Conservation (phyloP, 2,113 vertebrate species). For the Laterallus jamaicensis region DNA sequence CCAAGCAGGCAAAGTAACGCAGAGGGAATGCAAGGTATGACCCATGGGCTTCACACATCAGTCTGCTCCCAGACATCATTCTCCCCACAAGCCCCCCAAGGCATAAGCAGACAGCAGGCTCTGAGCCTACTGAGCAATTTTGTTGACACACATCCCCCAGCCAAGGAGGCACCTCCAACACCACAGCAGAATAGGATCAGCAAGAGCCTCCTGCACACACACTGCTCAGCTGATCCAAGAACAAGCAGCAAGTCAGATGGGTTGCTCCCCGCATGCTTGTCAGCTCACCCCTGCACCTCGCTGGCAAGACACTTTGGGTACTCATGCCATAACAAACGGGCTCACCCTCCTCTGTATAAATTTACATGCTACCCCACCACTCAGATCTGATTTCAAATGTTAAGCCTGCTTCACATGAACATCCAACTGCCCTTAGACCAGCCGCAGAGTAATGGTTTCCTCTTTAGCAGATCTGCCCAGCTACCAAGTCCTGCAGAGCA, state of each 20-base stretch:
- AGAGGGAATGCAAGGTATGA: not conserved
- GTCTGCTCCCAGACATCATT: constrained; percentile 36
- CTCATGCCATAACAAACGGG: accelerated
- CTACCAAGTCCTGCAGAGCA: not conserved
- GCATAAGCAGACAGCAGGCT: not conserved
- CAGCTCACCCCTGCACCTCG: not conserved
- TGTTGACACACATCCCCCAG: not conserved
- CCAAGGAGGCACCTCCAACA: not conserved
- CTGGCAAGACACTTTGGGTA: not conserved
- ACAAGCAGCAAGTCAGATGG: accelerated
- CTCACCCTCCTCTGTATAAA: accelerated
- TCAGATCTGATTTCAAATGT: not conserved
- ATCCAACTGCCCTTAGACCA: not conserved
- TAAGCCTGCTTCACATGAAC: not conserved
- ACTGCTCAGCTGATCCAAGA: accelerated
- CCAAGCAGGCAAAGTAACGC: constrained; percentile 1
- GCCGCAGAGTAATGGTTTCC: not conserved
- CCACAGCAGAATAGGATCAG: not conserved
- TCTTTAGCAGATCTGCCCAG: not conserved
- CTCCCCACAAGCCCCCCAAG: not conserved
- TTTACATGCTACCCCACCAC: not conserved
- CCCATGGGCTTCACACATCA: not conserved
- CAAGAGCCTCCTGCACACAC: not conserved
- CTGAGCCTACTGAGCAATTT: not conserved
- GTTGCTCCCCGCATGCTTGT: accelerated